These are phyloP conservation scores for Leptarthrus brevirostris DNA, from an alignment of 2,888 invertebrate species.

Conservation along the genomic window DNA sequence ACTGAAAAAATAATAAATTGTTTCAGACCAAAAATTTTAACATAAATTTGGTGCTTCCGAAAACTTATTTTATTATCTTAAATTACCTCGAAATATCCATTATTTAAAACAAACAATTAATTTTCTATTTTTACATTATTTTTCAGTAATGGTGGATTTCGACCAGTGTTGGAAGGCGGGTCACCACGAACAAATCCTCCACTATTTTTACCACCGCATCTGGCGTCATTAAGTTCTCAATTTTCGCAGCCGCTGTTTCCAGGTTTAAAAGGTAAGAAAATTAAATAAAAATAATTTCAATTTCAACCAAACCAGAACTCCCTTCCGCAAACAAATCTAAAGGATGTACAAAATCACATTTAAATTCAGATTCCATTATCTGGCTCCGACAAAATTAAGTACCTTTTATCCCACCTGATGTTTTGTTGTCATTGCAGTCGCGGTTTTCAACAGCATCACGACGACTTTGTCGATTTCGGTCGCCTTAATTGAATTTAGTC, in stretches of 20 bases:
- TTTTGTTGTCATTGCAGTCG: background rate
- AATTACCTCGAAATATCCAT: too few relatives aligned
- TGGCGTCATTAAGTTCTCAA: constrained; percentile 78
- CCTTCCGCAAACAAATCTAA: too few relatives aligned
- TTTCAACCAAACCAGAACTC: too few relatives aligned
- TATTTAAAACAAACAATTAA: too few relatives aligned
- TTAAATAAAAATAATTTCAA: background rate
- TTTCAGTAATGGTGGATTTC: constrained; percentile 72
- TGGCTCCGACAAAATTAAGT: background rate
- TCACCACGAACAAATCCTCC: constrained; percentile 73
- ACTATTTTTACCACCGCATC: constrained; percentile 85
- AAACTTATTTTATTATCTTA: too few relatives aligned
- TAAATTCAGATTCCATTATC: constrained; percentile 44
- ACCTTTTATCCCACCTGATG: background rate
- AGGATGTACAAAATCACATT: constrained; percentile 15
- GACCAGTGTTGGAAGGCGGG: constrained; percentile 72
- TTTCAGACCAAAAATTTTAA: too few relatives aligned
- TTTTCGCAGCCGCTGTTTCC: constrained; percentile 86
- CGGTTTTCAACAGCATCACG: background rate
- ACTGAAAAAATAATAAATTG: too few relatives aligned
- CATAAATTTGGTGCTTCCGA: too few relatives aligned
- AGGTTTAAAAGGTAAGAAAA: constrained; percentile 77
- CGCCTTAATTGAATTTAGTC: constrained; percentile 50
- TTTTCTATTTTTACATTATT: too few relatives aligned
- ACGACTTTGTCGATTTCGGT: constrained; percentile 34